A percentile compares a stretch with the other conserved stretches of the same genome.
Evolutionary conservation across 2,888 invertebrate species (phyloP).

Genomic region (Sylvicola cinctus): DNA sequence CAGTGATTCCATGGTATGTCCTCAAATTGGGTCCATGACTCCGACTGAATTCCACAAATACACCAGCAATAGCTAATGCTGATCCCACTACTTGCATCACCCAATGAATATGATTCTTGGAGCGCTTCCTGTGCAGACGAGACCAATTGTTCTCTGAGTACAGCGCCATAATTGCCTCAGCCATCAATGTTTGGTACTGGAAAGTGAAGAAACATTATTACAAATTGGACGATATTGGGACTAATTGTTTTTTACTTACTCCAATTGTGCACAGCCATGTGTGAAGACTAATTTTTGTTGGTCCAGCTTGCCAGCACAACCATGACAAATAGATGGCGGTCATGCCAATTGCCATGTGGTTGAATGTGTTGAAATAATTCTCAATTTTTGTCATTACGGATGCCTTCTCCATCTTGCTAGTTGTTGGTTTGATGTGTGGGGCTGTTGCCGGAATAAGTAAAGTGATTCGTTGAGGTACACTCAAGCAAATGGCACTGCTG

Average conservation of each 20-base stretch:
- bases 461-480: no score
- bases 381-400: neutral
- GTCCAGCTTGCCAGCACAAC: neutral
- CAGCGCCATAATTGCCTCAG: neutral
- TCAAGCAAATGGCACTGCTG: no score
- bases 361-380: neutral
- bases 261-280: constrained; percentile 3
- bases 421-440: no score
- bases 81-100: constrained; percentile 31
- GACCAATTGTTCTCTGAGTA: constrained; percentile 1
- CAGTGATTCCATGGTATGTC: constrained; percentile 14
- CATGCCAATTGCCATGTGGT: constrained; percentile 1
- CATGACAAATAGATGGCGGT: neutral
- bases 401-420: neutral
- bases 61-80: constrained; percentile 30
- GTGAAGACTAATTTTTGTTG: neutral
- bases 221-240: neutral
- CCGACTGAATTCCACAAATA: constrained; percentile 19
- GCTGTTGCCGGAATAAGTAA: no score
- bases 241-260: neutral
- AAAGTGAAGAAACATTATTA: neutral
- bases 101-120: constrained; percentile 30
- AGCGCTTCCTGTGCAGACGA: constrained; percentile 12
- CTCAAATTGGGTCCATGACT: constrained; percentile 21
- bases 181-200: constrained; percentile 1